Evolutionary conservation across 2,797 vertebrate species (phyloP).

Genomic region (Chromis chromis): DNA sequence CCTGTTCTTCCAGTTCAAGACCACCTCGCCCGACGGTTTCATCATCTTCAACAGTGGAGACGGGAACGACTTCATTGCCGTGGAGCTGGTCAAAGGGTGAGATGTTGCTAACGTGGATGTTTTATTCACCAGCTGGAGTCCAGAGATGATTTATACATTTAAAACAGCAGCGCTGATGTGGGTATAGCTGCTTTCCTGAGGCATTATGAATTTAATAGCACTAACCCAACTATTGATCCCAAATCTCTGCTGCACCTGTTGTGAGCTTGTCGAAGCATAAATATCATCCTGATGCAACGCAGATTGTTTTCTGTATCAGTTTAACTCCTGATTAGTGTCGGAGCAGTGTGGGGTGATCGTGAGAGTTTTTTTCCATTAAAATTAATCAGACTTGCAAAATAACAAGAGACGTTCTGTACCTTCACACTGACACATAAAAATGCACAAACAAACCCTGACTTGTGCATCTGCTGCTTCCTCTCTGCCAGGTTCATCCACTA

Average conservation of each 20-base stretch:
- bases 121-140: slow-evolving; percentile 9
- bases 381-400: slow-evolving; percentile 22
- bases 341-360: slow-evolving; percentile 7
- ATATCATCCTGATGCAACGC: neutral
- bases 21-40: slow-evolving; percentile 95
- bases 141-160: neutral
- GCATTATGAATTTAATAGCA: slow-evolving; percentile 15
- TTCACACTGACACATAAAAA: neutral
- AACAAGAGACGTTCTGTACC: neutral
- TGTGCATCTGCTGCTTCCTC: slow-evolving; percentile 8
- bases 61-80: slow-evolving; percentile 96
- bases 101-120: neutral
- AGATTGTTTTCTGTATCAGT: slow-evolving; percentile 34
- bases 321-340: slow-evolving; percentile 20
- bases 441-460: neutral
- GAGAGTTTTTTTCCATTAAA: slow-evolving; percentile 24
- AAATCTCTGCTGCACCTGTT: slow-evolving; percentile 16
- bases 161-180: neutral
- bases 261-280: slow-evolving; percentile 14
- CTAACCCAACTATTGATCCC: slow-evolving; percentile 13
- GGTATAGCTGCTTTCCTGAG: neutral
- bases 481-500: slow-evolving; percentile 95
- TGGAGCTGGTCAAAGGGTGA: slow-evolving; percentile 98
- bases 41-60: slow-evolving; percentile 98
- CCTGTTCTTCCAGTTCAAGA: slow-evolving; percentile 99